Conservation (phyloP, 2,888 invertebrate species). For the Tetanocera ferruginea region DNA sequence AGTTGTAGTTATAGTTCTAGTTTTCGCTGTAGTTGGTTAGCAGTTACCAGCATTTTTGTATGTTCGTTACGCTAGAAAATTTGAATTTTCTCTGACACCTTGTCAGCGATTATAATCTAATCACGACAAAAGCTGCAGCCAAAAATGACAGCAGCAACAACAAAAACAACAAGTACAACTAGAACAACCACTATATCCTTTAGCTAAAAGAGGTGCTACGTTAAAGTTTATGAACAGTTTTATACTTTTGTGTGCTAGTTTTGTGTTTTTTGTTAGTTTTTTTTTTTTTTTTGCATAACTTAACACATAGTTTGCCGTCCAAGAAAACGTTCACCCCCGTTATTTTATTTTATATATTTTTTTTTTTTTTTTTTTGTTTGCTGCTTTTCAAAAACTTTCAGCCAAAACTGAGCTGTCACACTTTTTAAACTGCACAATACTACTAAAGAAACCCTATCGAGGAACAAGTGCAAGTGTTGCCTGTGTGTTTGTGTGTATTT, state of each 20-base stretch:
- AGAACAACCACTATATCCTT: background rate
- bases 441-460: too few species aligned
- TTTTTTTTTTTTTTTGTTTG: background rate
- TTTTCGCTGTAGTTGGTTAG: background rate
- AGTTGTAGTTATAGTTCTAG: background rate
- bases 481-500: background rate
- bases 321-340: background rate
- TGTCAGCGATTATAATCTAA: slow-evolving; percentile 32
- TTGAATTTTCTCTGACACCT: slow-evolving; percentile 17
- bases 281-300: background rate
- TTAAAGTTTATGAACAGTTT: too few species aligned
- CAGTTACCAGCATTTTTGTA: background rate
- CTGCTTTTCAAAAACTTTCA: background rate
- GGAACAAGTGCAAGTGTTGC: too few species aligned
- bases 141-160: background rate
- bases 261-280: background rate
- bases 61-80: background rate
- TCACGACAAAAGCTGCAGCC: background rate
- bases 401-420: background rate
- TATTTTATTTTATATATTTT: background rate
- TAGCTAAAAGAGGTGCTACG: too few species aligned
- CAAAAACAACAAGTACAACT: background rate
- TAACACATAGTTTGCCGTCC: background rate
- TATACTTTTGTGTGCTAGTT: background rate
- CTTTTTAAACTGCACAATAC: too few species aligned